These are phyloP conservation scores for Drosophila sp. DNA, from an alignment of 1,140 invertebrate genomes.

Conservation along the genomic window DNA sequence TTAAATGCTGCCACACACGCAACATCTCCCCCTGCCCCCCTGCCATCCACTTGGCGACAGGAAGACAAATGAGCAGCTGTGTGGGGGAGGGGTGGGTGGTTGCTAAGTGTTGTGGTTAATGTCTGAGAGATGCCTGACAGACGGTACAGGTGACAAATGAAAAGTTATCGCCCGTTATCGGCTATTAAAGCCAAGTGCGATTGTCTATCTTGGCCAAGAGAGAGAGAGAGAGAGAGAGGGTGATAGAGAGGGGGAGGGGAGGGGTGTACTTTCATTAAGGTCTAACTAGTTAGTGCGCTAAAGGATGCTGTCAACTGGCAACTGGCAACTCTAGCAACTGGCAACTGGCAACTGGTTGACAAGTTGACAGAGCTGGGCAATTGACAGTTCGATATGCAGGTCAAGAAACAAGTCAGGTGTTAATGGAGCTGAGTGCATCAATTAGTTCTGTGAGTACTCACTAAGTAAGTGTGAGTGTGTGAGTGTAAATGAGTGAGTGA, in stretches of 20 bases:
- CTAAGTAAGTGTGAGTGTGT: too few relatives aligned
- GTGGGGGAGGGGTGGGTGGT: background rate
- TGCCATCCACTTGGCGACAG: background rate
- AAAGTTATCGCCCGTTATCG: constrained; percentile 29
- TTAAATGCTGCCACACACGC: constrained; percentile 61
- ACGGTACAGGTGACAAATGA: constrained; percentile 13
- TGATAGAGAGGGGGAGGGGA: background rate
- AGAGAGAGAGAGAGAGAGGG: too few relatives aligned
- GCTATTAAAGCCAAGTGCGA: constrained; percentile 15
- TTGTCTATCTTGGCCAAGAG: constrained; percentile 26
- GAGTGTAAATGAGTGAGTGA: background rate
- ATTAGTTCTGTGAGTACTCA: constrained; percentile 28
- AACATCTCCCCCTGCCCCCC: constrained; percentile 16
- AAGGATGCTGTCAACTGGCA: constrained; percentile 3
- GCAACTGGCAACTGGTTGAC: constrained; percentile 9
- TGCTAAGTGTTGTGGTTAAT: background rate
- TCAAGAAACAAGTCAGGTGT: constrained; percentile 17
- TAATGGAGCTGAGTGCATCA: constrained; percentile 26
- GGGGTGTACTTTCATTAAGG: constrained; percentile 26
- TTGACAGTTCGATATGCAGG: constrained; percentile 26
- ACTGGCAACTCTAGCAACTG: constrained; percentile 3
- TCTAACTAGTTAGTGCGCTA: background rate
- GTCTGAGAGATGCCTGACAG: background rate
- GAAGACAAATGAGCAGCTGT: constrained; percentile 73
- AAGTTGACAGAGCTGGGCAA: background rate